phyloP scores from a whole-genome alignment of 2,113 vertebrate species.

The Eonycteris spelaea region DNA sequence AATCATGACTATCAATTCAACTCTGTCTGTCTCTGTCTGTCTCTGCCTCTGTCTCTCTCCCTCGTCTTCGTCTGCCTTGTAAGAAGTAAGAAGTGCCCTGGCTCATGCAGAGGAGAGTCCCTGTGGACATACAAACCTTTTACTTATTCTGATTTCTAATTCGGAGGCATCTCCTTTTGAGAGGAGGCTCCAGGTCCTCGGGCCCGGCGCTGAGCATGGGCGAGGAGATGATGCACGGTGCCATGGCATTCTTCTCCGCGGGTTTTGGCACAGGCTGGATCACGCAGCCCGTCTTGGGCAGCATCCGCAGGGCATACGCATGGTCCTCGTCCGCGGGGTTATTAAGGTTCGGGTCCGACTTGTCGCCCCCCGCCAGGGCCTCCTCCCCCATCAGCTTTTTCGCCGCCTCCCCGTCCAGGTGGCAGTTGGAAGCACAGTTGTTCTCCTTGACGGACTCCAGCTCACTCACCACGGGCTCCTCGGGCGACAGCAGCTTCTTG shows the following conservation, averaged over 20 bases:
- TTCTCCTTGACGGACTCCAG: conserved; percentile 98
- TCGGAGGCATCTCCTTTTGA: conserved; percentile 99
- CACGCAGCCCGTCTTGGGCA: conserved; percentile 96
- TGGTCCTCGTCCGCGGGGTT: conserved; percentile 96
- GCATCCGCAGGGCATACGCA: conserved; percentile 93
- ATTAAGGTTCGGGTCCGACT: conserved; percentile 91
- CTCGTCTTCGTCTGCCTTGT: not conserved
- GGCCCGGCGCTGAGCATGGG: conserved; percentile 91
- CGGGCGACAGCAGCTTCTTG: conserved; percentile 77
- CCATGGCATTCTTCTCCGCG: conserved; percentile 92
- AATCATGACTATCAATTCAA: not conserved
- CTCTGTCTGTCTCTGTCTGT: not conserved
- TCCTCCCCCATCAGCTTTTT: conserved; percentile 89
- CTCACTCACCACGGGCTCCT: conserved; percentile 90
- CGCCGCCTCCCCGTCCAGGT: conserved; percentile 88
- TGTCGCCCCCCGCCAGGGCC: conserved; percentile 88
- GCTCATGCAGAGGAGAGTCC: not conserved
- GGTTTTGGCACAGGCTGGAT: conserved; percentile 99
- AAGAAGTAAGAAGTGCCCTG: not conserved
- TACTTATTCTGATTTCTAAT: conserved; percentile 99
- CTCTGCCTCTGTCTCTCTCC: too few species aligned
- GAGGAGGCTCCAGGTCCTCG: conserved; percentile 95
- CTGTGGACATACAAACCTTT: conserved; percentile 87
- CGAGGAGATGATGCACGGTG: conserved; percentile 93
- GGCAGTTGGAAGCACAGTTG: conserved; percentile 90